Conservation (phyloP, 1,140 invertebrate genomes). For the Magallana angulata region DNA sequence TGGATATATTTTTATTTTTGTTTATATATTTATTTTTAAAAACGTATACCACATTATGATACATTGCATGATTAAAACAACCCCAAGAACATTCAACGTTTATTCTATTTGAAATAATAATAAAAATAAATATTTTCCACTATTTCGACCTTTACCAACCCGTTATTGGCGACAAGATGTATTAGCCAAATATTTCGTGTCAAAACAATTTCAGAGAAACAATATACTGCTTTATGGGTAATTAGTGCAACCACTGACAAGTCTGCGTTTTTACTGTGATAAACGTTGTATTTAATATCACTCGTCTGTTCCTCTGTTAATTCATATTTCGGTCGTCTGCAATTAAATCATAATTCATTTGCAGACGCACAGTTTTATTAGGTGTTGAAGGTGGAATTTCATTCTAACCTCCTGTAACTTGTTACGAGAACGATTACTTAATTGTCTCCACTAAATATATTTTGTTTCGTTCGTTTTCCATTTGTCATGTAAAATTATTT, state of each 20-base stretch:
- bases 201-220: conserved; percentile 31
- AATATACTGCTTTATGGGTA: conserved; percentile 28
- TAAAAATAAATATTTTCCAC: background rate
- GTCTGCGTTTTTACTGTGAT: background rate
- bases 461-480: conserved; percentile 17
- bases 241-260: conserved; percentile 34
- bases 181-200: conserved; percentile 32
- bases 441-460: conserved; percentile 20
- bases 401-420: conserved; percentile 16
- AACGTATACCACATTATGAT: no score
- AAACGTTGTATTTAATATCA: conserved; percentile 32
- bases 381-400: conserved; percentile 1
- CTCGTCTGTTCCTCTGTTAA: conserved; percentile 24
- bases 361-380: conserved; percentile 33
- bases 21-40: no score
- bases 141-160: background rate
- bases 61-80: no score
- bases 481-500: conserved; percentile 35
- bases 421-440: background rate
- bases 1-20: no score
- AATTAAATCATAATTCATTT: conserved; percentile 39
- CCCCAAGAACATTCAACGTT: no score
- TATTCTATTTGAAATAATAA: no score
- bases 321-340: conserved; percentile 35
- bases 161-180: background rate